These are phyloP conservation scores for Chloroceryle aenea DNA, from an alignment of 2,113 vertebrate genomes.

Conservation along the genomic window DNA sequence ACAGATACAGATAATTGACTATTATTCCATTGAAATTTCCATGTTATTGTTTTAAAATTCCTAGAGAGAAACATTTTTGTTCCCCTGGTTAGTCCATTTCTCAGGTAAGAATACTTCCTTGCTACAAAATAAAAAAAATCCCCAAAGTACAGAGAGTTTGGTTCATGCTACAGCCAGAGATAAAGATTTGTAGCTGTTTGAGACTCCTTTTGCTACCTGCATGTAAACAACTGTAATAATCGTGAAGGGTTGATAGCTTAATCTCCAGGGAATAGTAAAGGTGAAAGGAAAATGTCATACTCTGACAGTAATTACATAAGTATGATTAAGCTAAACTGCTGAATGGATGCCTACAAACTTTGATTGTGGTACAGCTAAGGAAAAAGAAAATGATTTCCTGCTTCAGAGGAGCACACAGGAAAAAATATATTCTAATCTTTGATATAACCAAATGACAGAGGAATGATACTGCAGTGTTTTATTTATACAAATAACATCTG, in stretches of 20 bases:
- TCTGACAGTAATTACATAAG: constrained; percentile 70
- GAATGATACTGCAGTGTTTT: not conserved
- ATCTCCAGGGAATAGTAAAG: constrained; percentile 53
- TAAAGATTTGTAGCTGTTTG: constrained; percentile 6
- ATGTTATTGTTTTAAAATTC: not conserved
- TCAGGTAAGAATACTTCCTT: accelerated
- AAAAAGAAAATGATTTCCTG: constrained; percentile 54
- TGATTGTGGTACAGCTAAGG: constrained; percentile 27
- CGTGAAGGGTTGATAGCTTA: constrained; percentile 66
- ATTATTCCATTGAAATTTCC: not conserved
- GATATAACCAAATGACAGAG: not conserved
- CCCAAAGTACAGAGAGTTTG: not conserved
- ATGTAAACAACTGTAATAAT: constrained; percentile 61
- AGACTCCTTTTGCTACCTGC: constrained; percentile 38
- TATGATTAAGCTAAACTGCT: constrained; percentile 61
- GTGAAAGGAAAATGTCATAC: constrained; percentile 71
- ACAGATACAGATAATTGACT: not conserved
- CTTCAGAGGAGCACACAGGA: not conserved
- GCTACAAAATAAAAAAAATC: not conserved
- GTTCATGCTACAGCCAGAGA: not conserved
- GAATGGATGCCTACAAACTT: constrained; percentile 14
- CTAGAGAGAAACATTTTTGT: not conserved
- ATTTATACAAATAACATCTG: not conserved
- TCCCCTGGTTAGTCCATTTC: not conserved
- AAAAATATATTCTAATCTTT: constrained; percentile 42